Evolutionary conservation across 2,797 vertebrate genomes (phyloP).

Genomic region (Oceanodroma leucorhoa): DNA sequence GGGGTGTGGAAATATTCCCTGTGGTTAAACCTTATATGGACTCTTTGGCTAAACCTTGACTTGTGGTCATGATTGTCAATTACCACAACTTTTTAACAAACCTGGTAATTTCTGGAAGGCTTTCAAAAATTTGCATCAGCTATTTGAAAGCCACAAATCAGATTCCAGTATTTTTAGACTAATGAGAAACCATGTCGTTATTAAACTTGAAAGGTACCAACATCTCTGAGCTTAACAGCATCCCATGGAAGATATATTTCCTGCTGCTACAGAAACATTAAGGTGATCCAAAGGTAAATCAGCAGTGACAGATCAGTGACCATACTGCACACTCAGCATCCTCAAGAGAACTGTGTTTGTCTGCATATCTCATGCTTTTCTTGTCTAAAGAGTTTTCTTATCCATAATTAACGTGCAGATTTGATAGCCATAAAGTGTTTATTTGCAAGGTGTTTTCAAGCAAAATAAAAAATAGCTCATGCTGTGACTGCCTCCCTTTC

Average conservation of each 20-base stretch:
- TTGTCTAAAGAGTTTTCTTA: constrained; percentile 18
- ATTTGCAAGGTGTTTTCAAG: constrained; percentile 24
- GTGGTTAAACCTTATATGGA: neutral
- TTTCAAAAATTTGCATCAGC: constrained; percentile 54
- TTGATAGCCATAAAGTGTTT: neutral
- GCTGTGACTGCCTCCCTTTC: neutral
- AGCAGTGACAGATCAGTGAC: constrained; percentile 66
- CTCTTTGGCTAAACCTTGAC: neutral
- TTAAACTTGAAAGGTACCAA: constrained; percentile 34
- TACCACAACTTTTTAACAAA: constrained; percentile 33
- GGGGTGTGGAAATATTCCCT: neutral
- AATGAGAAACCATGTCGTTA: constrained; percentile 54
- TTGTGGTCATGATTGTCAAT: neutral
- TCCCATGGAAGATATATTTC: constrained; percentile 68
- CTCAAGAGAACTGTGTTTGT: constrained; percentile 20
- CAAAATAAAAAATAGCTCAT: constrained; percentile 21
- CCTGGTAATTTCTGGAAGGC: constrained; percentile 2
- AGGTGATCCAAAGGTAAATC: constrained; percentile 72
- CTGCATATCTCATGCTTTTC: constrained; percentile 24
- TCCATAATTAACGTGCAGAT: constrained; percentile 40
- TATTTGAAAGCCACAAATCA: constrained; percentile 32
- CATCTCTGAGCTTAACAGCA: constrained; percentile 10
- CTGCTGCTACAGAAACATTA: constrained; percentile 66
- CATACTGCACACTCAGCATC: constrained; percentile 16
- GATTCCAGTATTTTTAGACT: constrained; percentile 55